Evolutionary conservation across 2,888 invertebrate genomes (phyloP), one percentile per base, ranked within the genome.

Genomic region (Lagria hirta): DNA sequence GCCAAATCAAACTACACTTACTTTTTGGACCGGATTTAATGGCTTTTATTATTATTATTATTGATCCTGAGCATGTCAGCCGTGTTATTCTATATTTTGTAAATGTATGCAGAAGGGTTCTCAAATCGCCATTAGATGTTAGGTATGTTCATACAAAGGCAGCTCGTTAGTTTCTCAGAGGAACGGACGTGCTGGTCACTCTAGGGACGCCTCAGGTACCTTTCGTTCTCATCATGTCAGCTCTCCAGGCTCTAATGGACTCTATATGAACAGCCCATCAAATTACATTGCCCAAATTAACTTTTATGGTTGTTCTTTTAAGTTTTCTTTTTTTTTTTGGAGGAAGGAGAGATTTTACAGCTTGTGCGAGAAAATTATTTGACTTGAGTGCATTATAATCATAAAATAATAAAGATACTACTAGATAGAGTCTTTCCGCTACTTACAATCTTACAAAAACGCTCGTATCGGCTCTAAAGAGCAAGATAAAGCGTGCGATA

Each of bases 401-500:
- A 62, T 66, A 65, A 66, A 66, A 67, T 66, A 64, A 67, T 66
- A 66, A 64, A 65, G 65, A 66, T 65, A 64, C 62, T 60, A 60
- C n/a, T n/a, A n/a, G n/a, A n/a, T n/a, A n/a, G n/a, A n/a, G n/a
- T n/a, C n/a, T n/a, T n/a, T n/a, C n/a, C n/a, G n/a, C n/a, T 55
- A 51, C 54, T 47, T 41, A 43, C 47, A 54, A 22, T 27, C 51
- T 52, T 55, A 53, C 54, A 60, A 63, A 61, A 64, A 55, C 52
- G 53, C 56, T 51, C 55, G 49, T 55, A 54, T 54, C 53, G 46
- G 45, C 50, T 57, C 48, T 55, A 58, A 59, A 60, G 54, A 55
- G 59, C 58, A 57, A 60, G 62, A 63, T 62, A 64, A 61, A 58
- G 55, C 55, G 52, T 49, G 47, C 54, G 60, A 60, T 62, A 61